Percentiles rank a stretch among this genome's conserved stretches.
These are phyloP conservation scores for Pachypeltis micranthus DNA, from an alignment of 1,140 invertebrate genomes.

Conservation along the genomic window DNA sequence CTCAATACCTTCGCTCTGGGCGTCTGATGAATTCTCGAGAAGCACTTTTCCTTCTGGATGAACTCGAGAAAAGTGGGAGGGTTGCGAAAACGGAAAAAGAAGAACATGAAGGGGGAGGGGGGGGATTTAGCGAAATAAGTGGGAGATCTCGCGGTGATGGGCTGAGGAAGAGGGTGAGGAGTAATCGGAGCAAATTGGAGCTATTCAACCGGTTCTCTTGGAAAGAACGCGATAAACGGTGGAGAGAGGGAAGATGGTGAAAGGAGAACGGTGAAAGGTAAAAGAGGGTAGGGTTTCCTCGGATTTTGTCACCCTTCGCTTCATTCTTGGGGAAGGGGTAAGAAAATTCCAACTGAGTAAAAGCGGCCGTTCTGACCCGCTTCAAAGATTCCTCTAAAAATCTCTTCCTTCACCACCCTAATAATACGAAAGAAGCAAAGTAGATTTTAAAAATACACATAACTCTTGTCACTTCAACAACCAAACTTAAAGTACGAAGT, in stretches of 20 bases:
- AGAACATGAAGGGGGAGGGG: neutral
- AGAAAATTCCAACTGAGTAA: neutral
- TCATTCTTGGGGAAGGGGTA: neutral
- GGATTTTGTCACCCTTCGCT: neutral
- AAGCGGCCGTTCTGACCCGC: neutral
- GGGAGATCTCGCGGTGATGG: neutral
- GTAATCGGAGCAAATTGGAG: neutral
- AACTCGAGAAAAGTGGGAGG: neutral
- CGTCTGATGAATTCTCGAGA: neutral
- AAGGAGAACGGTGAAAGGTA: too few species aligned
- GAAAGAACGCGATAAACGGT: too few species aligned
- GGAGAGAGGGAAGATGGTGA: too few species aligned
- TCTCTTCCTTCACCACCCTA: neutral
- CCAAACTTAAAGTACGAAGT: neutral
- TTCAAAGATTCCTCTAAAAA: neutral
- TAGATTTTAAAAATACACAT: neutral
- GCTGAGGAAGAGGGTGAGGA: too few species aligned
- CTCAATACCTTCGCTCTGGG: neutral
- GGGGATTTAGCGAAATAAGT: neutral
- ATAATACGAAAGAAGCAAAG: too few species aligned
- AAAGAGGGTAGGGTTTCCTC: neutral
- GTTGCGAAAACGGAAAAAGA: neutral
- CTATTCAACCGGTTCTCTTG: neutral
- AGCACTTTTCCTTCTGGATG: neutral
- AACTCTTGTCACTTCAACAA: neutral